Conservation (phyloP, 2,888 invertebrate genomes). For the Tenthredo amoena region DNA sequence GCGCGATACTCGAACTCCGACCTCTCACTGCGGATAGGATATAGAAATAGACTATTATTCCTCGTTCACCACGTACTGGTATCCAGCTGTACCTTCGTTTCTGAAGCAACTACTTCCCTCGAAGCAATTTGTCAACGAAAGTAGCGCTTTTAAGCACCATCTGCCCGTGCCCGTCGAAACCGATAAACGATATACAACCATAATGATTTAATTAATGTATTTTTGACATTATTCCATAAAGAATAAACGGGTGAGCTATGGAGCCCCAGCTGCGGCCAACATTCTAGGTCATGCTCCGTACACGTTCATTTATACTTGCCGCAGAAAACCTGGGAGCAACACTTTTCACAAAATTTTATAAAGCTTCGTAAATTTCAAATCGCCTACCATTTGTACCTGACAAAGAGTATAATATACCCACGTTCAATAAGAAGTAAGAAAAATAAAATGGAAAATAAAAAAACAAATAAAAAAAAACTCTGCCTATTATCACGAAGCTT, state of each 20-base stretch:
- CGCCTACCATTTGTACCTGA: constrained; percentile 40
- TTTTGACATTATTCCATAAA: constrained; percentile 48
- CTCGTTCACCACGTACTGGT: not conserved
- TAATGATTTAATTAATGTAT: constrained; percentile 51
- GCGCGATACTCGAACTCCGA: not conserved
- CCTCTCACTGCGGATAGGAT: not conserved
- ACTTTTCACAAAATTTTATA: constrained; percentile 44
- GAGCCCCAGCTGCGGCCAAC: constrained; percentile 30
- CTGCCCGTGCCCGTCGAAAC: constrained; percentile 3
- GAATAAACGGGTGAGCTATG: constrained; percentile 39
- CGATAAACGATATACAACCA: constrained; percentile 46
- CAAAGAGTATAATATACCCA: constrained; percentile 17
- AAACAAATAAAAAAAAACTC: not conserved
- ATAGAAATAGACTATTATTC: constrained; percentile 3
- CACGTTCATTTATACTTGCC: constrained; percentile 29
- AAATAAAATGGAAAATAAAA: not conserved
- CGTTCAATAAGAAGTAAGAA: constrained; percentile 16
- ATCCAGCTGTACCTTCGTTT: not conserved
- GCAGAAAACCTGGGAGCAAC: constrained; percentile 16
- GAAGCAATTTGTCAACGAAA: constrained; percentile 31
- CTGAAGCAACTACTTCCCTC: not conserved
- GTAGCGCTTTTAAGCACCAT: constrained; percentile 31
- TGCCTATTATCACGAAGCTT: not conserved
- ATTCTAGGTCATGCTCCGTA: constrained; percentile 40
- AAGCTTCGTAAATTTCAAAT: constrained; percentile 35